Evolutionary conservation across 2,113 vertebrate species (phyloP).

Genomic region (Pleuronectes platessa): DNA sequence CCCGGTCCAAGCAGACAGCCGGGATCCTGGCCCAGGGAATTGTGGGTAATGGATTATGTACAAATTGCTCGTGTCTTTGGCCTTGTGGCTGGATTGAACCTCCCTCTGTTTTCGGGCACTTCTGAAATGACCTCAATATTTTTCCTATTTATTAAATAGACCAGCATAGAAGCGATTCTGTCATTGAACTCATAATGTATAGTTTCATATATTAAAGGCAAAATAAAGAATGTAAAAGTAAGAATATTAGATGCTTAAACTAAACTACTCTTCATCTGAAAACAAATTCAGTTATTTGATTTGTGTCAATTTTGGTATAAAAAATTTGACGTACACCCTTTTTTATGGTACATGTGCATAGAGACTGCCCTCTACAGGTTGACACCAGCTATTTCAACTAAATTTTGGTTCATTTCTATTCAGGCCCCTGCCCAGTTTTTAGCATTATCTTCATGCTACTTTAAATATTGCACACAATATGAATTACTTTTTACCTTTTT

Average conservation of each 20-base stretch:
- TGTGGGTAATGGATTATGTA: constrained; percentile 58
- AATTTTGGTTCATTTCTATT: no score
- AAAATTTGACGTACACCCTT: no score
- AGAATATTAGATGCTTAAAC: neutral
- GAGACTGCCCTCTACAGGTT: no score
- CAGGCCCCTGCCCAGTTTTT: no score
- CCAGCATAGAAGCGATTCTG: neutral
- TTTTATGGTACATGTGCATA: no score
- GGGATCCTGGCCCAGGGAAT: constrained; percentile 46
- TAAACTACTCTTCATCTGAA: no score
- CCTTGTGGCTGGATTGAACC: constrained; percentile 30
- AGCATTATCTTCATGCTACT: no score
- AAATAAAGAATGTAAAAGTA: neutral
- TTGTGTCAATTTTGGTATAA: no score
- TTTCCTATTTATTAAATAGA: neutral
- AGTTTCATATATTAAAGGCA: neutral
- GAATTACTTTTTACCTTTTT: no score
- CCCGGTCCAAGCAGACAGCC: constrained; percentile 54
- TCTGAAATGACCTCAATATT: constrained; percentile 16
- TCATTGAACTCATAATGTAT: neutral
- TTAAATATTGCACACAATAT: no score
- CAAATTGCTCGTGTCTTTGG: constrained; percentile 49
- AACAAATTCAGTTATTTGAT: no score
- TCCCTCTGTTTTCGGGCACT: constrained; percentile 13
- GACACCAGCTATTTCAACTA: no score